These are phyloP conservation scores for Myrmophylax atrothorax DNA, from an alignment of 2,113 vertebrate species.

Conservation along the genomic window DNA sequence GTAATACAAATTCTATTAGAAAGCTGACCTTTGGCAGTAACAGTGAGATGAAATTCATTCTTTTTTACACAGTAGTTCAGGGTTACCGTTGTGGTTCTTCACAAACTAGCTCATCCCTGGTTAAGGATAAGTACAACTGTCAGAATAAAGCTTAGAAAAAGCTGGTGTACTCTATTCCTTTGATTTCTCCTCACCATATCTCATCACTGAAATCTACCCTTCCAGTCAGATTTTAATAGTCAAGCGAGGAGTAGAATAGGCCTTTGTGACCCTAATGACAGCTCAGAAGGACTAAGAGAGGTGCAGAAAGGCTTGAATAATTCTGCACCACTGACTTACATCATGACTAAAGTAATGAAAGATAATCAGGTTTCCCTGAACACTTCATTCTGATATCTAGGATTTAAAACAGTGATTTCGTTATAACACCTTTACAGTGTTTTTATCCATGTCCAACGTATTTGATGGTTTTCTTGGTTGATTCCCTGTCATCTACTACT, in stretches of 20 bases:
- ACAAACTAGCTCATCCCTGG: neutral
- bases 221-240: neutral
- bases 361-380: neutral
- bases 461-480: neutral
- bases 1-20: neutral
- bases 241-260: neutral
- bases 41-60: neutral
- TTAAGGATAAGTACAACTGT: neutral
- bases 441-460: neutral
- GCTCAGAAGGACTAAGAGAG: neutral
- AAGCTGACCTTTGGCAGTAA: neutral
- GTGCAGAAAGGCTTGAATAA: neutral
- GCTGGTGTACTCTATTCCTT: neutral
- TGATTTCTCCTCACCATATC: neutral
- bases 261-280: neutral
- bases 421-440: neutral
- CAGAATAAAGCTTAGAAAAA: neutral
- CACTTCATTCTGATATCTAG: neutral
- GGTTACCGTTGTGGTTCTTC: neutral
- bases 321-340: neutral
- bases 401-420: neutral
- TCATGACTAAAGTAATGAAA: neutral
- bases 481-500: neutral
- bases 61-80: neutral
- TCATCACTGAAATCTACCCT: neutral